Base-by-base conservation (phyloP, 1,140 invertebrate species). In the Plodia interpunctella region DNA sequence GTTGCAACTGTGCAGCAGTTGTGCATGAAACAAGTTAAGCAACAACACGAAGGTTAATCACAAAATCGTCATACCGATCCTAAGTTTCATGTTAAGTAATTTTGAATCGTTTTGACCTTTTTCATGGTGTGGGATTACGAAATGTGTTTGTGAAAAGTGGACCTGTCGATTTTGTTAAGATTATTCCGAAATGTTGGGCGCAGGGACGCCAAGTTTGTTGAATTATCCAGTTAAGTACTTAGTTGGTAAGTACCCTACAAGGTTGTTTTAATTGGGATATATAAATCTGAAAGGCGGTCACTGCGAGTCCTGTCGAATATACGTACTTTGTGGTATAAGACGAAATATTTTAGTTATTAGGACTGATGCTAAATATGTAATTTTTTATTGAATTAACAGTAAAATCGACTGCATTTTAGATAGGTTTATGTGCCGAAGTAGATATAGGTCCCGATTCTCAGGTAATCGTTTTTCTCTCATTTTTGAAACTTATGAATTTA, bases 141-240 rank as follows among this genome's bases (percentile, higher is more conserved):
- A 44, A 44, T 44, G 10, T 11, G 35, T 38, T 38, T 38, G 35
- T 8, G 35, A 38, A 38, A 38, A 38, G 35, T 44, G 10, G 38
- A 17, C 38, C 38, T 15, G 38, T 44, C 38, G 32, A 35, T 35
- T 11, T n/a, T 15, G 15, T 44, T 17, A 10, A 44, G 10, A 44
- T 44, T 44, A 44, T 44, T 44, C 38, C 38, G 38, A 44, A 44
- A 15, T 17, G 13, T 44, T 44, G 38, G 13, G n/a, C 2, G 10
- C 38, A 44, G 38, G 38, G 38, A 44, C 38, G 38, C n/a, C 32
- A 11, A 17, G 38, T 44, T n/a, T 44, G 13, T 44, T 44, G 10
- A 44, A 44, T 44, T 44, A 15, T 44, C 38, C 38, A 44, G 38
- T 44, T 44, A n/a, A n/a, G n/a, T n/a, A 44, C 38, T 44, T 44